Conservation (phyloP, 1,140 invertebrate genomes). For the Rhyacophila brunnea region DNA sequence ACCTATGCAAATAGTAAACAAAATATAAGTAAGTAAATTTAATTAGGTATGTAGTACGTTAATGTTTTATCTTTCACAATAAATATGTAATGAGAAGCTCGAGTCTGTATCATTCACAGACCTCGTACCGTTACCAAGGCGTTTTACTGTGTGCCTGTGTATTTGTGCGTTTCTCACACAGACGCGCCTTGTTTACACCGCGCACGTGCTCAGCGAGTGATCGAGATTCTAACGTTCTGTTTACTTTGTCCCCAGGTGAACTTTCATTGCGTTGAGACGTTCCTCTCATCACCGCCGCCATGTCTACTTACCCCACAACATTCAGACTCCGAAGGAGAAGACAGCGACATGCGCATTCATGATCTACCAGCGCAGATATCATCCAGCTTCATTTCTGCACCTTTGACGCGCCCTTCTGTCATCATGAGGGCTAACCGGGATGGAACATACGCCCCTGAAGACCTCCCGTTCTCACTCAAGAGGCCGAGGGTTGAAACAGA, state of each 20-base stretch:
- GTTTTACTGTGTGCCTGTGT: slow-evolving; percentile 3
- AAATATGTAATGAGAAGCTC: too few relatives aligned
- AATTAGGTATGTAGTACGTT: too few relatives aligned
- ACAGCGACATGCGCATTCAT: slow-evolving; percentile 21
- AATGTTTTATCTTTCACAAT: too few relatives aligned
- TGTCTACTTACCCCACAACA: slow-evolving; percentile 58
- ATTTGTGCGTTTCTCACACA: slow-evolving; percentile 41
- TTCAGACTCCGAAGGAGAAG: slow-evolving; percentile 56
- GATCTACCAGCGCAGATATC: not conserved
- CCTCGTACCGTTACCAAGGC: too few relatives aligned
- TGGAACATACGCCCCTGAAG: slow-evolving; percentile 59
- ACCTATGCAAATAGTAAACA: too few relatives aligned
- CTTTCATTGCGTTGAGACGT: slow-evolving; percentile 45
- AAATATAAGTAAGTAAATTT: too few relatives aligned
- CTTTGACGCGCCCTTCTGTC: slow-evolving; percentile 54
- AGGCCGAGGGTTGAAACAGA: slow-evolving; percentile 38
- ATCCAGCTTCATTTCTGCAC: slow-evolving; percentile 43
- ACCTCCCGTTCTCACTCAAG: slow-evolving; percentile 34
- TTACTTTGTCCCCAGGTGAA: slow-evolving; percentile 44
- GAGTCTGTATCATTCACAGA: too few relatives aligned
- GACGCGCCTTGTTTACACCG: slow-evolving; percentile 40
- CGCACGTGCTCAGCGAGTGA: slow-evolving; percentile 11
- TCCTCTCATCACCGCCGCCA: slow-evolving; percentile 37
- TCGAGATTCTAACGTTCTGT: slow-evolving; percentile 33
- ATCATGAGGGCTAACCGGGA: slow-evolving; percentile 79